These are phyloP conservation scores for Drosophila repletoides DNA, from an alignment of 1,140 invertebrate species.

Conservation along the genomic window DNA sequence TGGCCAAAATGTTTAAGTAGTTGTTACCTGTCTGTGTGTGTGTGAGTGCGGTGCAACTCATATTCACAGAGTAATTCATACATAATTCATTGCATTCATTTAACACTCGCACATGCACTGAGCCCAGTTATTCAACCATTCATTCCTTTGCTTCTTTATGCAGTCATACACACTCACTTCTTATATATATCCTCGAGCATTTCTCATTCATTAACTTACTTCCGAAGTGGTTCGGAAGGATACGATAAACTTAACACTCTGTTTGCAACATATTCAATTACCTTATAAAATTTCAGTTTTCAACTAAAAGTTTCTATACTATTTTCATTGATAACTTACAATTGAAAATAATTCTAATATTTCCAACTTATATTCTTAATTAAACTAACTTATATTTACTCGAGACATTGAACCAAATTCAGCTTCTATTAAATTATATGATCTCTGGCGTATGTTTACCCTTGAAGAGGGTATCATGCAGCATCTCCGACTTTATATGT, in stretches of 20 bases:
- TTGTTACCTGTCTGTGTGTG: constrained; percentile 46
- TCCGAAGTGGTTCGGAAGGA: constrained; percentile 6
- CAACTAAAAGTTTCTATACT: neutral
- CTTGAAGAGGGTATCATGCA: too few species aligned
- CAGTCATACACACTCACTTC: constrained; percentile 32
- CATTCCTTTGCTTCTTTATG: constrained; percentile 34
- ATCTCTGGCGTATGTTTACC: too few species aligned
- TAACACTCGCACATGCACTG: constrained; percentile 53
- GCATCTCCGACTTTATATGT: too few species aligned
- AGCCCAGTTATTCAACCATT: constrained; percentile 17
- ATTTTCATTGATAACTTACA: too few species aligned
- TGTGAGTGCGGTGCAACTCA: constrained; percentile 30
- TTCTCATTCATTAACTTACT: constrained; percentile 68
- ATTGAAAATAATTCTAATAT: too few species aligned
- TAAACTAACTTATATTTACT: too few species aligned
- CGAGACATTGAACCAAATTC: too few species aligned
- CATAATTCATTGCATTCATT: constrained; percentile 79
- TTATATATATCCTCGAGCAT: constrained; percentile 19
- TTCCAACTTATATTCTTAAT: too few species aligned
- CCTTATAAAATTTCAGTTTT: neutral
- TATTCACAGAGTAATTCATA: constrained; percentile 75
- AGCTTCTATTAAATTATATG: too few species aligned
- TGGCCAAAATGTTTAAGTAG: constrained; percentile 46
- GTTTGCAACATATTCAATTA: neutral
- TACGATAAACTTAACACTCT: constrained; percentile 9